Base-by-base conservation (phyloP, 2,113 vertebrate species). In the Leucoraja erinaceus region DNA sequence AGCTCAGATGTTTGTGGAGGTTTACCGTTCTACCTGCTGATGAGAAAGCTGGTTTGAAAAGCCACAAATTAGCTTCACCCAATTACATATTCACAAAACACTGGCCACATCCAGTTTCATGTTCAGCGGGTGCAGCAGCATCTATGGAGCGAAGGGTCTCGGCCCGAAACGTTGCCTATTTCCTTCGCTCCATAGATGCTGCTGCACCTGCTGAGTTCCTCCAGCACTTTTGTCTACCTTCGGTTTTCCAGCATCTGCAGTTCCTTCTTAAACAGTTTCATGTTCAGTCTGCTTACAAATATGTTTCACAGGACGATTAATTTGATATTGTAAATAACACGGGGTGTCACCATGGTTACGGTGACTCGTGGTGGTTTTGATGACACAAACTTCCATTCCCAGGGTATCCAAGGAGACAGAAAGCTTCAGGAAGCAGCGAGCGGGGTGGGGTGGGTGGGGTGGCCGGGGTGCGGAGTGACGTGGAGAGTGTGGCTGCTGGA, bases 291-390 rank as follows among this genome's bases (percentile, higher is more conserved):
- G 59, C 59, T 88, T 63, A 88, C 5, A 63, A 66, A 63, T 88
- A 88, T 63, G 14, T 63, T 63, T 63, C 18, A 66, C 83, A 18
- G 14, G 59, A 16, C 63, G 83, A 88, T 88, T 88, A 88, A 16
- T 88, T 88, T 88, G 61, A 88, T 63, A 66, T 66, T 88, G 59
- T 63, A 61, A 88, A n/a, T 63, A 88, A 63, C 28, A 31, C 25
- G 28, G 79, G 54, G 83, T n/a, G 10, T 88, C 31, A 61, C 83
- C 59, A 88, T 88, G 83, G 83, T 88, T 88, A 88, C 59, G 1
- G 83, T 14, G 59, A n/a, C 83, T 66, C 14, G 83, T 88, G 83
- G 83, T n/a, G 25, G 31, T 31, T 7, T 28, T 31, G 25, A 88
- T 28, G 28, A 63, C 56, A 88, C 31, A n/a, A 31, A 38, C 83